Evolutionary conservation across 2,888 invertebrate species (phyloP), one percentile per base, ranked within the genome.

Genomic region (Xestia rhomboidea): DNA sequence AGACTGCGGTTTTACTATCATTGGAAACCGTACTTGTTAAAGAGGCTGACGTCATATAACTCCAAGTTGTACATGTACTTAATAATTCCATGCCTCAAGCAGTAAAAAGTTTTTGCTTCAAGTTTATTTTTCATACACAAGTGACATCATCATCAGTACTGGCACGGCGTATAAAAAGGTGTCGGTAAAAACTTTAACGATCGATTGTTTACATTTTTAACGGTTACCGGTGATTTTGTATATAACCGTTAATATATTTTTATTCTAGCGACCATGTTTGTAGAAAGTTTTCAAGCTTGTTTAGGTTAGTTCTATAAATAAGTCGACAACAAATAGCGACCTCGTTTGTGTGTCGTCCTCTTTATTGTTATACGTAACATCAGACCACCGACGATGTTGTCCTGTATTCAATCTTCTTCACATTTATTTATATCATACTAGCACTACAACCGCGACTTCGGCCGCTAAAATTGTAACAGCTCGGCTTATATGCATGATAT

Each of bases 111-210:
- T 71, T 64, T 85, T 72, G 75, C 73, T 82, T 66, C 38, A 44
- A 64, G 54, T 66, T 79, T 76, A 66, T 82, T 79, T 83, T 87
- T 85, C 10, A 64, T n/a, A 63, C 18, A 44, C 21, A 68, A 44
- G 74, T 83, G 84, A 89, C 76, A 82, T 86, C 88, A 88, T 77
- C 74, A 49, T 60, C 30, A 71, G 68, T 68, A 82, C 63, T 60
- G 63, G 51, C 77, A n/a, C 67, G 38, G 44, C 66, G 62, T 54
- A 68, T 30, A 78, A 85, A 88, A 81, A 87, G 63, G 54, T 41
- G 67, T 62, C 72, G 66, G 71, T 83, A 79, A 81, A 76, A 78
- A 83, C 54, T 79, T 80, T 78, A 86, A 89, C 78, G 75, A 79
- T 51, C 76, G 63, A 79, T 82, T 81, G 79, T 81, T 79, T 79